Evolutionary conservation across 2,888 invertebrate genomes (phyloP), one percentile per base, ranked within the genome.

Genomic region (Xestobium rufovillosum): DNA sequence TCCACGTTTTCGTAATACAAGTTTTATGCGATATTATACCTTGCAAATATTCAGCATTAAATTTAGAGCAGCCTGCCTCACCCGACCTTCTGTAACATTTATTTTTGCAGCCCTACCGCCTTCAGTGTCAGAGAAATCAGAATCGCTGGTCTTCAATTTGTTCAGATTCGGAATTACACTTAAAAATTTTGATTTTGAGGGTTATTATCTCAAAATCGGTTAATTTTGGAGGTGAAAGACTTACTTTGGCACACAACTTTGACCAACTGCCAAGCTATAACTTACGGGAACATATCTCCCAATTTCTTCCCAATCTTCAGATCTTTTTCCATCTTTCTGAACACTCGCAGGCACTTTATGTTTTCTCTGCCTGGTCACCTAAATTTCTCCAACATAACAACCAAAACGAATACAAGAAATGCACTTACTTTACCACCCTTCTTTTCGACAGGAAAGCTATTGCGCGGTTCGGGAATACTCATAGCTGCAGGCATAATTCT

Each of bases 41-140:
- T 8, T n/a, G 23, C n/a, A n/a, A n/a, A n/a, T n/a, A n/a, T n/a
- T 66, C 3, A 75, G 65, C 14, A 83, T 65, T 33, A 83, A 57
- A 48, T 72, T 70, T 1, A 81, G 66, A 4, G 85, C 78, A 47
- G 78, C 73, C 50, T 81, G 73, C 29, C 86, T 70, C 2, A 84
- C 73, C 63, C 76, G 76, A 9, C 76, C 72, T 52, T 73, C 72
- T 23, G 71, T 56, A 10, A 53, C 50, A 8, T 34, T 34, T 3
- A 59, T 29, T 48, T 58, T 61, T 0, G 52, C 57, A 2, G 45
- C 47, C 40, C 55, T 58, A 12, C 66, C 69, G 36, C 63, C 68
- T 53, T 80, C 80, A 1, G 72, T 63, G 58, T 80, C 80, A 0
- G 79, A 79, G 60, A 75, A 70, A 55, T 81, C 81, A 0, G 80